phyloP scores from a whole-genome alignment of 2,888 invertebrate genomes.

The Neocrepidodera transversa region DNA sequence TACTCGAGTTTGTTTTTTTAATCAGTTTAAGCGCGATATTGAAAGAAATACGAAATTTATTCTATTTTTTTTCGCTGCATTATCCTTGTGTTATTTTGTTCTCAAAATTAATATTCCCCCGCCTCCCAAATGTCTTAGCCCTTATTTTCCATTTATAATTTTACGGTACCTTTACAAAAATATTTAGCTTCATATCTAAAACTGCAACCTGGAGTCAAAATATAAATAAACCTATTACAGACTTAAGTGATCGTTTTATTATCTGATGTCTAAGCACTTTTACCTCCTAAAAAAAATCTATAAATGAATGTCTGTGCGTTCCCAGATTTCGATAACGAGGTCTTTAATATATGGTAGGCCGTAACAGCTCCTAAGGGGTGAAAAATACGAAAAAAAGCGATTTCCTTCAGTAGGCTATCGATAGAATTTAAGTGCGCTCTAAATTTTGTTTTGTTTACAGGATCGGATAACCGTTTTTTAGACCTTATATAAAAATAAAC shows the following conservation, averaged over 20 bases:
- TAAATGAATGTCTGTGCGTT: constrained; percentile 3
- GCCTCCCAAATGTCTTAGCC: too few relatives aligned
- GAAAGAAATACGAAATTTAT: too few relatives aligned
- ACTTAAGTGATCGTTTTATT: neutral
- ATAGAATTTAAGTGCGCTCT: neutral
- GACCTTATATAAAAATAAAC: too few relatives aligned
- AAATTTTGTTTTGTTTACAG: neutral
- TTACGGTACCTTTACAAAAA: too few relatives aligned
- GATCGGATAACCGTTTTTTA: neutral
- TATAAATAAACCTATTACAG: neutral
- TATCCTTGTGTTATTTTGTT: too few relatives aligned
- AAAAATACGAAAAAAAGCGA: neutral
- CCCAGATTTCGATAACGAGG: constrained; percentile 1
- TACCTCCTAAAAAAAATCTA: neutral
- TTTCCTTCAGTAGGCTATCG: neutral
- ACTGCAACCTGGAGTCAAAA: too few relatives aligned
- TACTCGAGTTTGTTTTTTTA: too few relatives aligned
- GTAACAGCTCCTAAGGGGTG: neutral
- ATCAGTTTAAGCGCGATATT: too few relatives aligned
- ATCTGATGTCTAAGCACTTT: neutral
- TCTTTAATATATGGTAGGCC: constrained; percentile 10
- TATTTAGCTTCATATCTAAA: too few relatives aligned
- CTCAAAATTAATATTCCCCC: too few relatives aligned
- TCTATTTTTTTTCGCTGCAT: too few relatives aligned
- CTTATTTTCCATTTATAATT: too few relatives aligned